These are phyloP conservation scores for Ceriagrion tenellum DNA, from an alignment of 2,888 invertebrate genomes.

Conservation along the genomic window DNA sequence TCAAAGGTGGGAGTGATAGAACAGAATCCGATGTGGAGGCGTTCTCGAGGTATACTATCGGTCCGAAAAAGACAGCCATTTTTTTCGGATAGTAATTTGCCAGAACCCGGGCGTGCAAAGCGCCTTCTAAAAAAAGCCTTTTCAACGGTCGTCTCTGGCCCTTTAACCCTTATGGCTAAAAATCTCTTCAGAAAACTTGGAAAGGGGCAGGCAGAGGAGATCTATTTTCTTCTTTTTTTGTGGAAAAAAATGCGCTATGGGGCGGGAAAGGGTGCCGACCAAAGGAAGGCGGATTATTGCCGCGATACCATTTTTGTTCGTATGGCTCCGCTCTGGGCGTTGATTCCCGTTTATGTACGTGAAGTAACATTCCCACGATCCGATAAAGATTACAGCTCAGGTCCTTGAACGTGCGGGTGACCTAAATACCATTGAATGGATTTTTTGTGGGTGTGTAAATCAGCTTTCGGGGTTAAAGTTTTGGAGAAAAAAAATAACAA, in stretches of 20 bases:
- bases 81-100: neutral
- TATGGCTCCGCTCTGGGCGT: neutral
- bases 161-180: too few relatives aligned
- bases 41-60: neutral
- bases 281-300: neutral
- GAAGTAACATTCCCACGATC: neutral
- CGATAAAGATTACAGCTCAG: neutral
- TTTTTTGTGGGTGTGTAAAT: neutral
- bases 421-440: neutral
- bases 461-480: neutral
- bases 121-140: neutral
- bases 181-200: neutral
- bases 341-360: neutral
- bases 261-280: neutral
- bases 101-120: neutral
- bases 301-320: neutral
- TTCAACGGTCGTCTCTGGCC: neutral
- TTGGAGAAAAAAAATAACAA: neutral
- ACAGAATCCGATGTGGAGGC: neutral
- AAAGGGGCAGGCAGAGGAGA: too few relatives aligned
- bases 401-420: neutral
- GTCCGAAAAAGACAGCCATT: neutral
- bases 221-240: too few relatives aligned
- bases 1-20: neutral
- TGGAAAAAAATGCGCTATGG: neutral